Base-by-base conservation (phyloP, 2,113 vertebrate genomes). In the Sylvilagus bachmani region DNA sequence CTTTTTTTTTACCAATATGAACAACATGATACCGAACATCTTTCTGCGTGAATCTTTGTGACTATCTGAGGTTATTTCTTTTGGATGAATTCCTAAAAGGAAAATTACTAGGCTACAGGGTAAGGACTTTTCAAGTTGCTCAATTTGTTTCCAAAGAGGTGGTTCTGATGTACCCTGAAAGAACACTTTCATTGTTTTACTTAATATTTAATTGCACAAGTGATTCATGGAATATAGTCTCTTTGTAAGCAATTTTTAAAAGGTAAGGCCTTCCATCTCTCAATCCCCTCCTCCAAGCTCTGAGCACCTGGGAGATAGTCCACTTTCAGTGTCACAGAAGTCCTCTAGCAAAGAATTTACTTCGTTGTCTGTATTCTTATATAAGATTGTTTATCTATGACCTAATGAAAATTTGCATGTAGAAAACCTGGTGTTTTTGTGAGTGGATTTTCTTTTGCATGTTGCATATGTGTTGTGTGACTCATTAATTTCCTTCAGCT, bases 91-190 rank as follows among this genome's bases (percentile, higher is more conserved):
- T 90, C 82, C 81, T 67, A 24, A 95, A 85, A 88, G 51, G 87
- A 94, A 96, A 96, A 85, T 73, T 64, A 82, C 81, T 87, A 38
- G 77, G 38, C 61, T 77, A 74, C 33, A 89, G 80, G 73, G 53
- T 69, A 74, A 33, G 62, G 89, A 89, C 22, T 33, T 61, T 83
- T 94, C 85, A 66, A 2, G 31, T 90, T 89, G 78, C 86, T 93
- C 58, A 53, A 38, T 90, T 85, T 86, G 27, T 78, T 96, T 93
- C 67, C 64, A 79, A 94, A 87, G 64, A 61, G 69, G 62, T 64
- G 61, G 61, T n/a, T 55, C 61, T 80, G 67, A 70, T 27, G 87
- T 78, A 90, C 33, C 58, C 44, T 6, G n/a, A 62, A 85, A 87
- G 82, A 44, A 13, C 21, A 89, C 79, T 80, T 90, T 85, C 44